Evolutionary conservation across 2,888 invertebrate species (phyloP), one percentile per base, ranked within the genome.

Genomic region (Drosophila glabriapex): DNA sequence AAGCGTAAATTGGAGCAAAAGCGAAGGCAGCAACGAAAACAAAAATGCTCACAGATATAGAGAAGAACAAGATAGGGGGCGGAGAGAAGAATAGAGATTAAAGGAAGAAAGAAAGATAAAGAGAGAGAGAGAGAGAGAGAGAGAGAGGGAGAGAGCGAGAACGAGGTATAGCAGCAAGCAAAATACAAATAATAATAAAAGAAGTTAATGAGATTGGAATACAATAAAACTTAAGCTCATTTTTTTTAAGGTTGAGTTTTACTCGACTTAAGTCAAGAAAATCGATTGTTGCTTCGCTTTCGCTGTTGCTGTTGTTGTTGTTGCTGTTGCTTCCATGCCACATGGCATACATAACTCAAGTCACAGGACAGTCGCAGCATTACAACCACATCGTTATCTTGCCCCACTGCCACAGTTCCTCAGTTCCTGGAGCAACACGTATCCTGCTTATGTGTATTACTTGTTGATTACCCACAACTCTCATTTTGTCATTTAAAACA

Each of bases 111-210:
- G 33, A 53, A 14, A 7, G 19, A 43, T 4, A 35, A 14, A 1
- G 46, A 12, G 28, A 59, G 54, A 28, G 46, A 19, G 49, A 19
- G 61, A 43, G 64, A 39, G 22, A 12, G 19, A 33, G 12, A 10
- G 39, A 25, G 33, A 46, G 37, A 56, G 54, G 10, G 35, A 12
- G 10, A 54, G 49, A 37, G 56, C 9, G 35, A 39, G 56, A 2
- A 22, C 10, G 56, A 19, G 39, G 60, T 55, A 53, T 56, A 54
- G 61, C 50, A 54, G 68, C 69, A 61, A 68, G 76, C 71, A 80
- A 80, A 82, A 88, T 72, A 88, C 82, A 89, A 83, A 85, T 87
- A 89, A 85, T 89, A 89, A 85, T 86, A 86, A 85, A 86, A 83
- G 80, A 85, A 89, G 82, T 89, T 85, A 85, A 85, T 85, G 85